A percentile compares a stretch with the other conserved stretches of the same genome.
Evolutionary conservation across 2,797 vertebrate genomes (phyloP).

Genomic region (Macropus fuliginosus): DNA sequence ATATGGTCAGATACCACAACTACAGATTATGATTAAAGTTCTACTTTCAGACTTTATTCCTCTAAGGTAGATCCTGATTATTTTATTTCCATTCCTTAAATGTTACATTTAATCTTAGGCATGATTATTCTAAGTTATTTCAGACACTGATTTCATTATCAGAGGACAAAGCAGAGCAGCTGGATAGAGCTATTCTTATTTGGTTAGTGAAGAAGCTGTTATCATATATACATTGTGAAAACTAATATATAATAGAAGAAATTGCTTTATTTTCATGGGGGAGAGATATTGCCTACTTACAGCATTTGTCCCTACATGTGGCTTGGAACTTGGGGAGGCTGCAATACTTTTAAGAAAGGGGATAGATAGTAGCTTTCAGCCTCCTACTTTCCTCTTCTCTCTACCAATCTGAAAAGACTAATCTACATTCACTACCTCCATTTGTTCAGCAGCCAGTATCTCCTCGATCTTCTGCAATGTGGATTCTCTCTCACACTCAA

Average conservation of each 20-base stretch:
- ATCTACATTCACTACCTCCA: neutral
- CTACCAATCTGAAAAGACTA: neutral
- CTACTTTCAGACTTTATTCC: neutral
- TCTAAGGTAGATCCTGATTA: neutral
- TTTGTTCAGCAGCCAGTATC: neutral
- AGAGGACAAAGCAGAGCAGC: neutral
- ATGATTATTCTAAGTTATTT: neutral
- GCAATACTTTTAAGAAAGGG: neutral
- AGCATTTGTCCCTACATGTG: neutral
- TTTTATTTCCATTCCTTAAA: constrained; percentile 10
- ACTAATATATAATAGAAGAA: neutral
- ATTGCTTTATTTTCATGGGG: neutral
- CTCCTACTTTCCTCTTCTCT: neutral
- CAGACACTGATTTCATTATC: neutral
- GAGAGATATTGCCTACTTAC: neutral
- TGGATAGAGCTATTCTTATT: neutral
- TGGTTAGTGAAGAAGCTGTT: neutral
- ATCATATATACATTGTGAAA: neutral
- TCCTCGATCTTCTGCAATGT: neutral
- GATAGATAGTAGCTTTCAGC: neutral
- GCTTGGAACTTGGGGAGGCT: neutral
- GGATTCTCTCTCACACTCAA: neutral
- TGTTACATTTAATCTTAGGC: neutral
- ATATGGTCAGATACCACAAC: too few relatives aligned
- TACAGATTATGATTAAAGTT: too few relatives aligned